Evolutionary conservation across 2,113 vertebrate genomes (phyloP), one percentile per base, ranked within the genome.

Genomic region (Daubentonia madagascariensis): DNA sequence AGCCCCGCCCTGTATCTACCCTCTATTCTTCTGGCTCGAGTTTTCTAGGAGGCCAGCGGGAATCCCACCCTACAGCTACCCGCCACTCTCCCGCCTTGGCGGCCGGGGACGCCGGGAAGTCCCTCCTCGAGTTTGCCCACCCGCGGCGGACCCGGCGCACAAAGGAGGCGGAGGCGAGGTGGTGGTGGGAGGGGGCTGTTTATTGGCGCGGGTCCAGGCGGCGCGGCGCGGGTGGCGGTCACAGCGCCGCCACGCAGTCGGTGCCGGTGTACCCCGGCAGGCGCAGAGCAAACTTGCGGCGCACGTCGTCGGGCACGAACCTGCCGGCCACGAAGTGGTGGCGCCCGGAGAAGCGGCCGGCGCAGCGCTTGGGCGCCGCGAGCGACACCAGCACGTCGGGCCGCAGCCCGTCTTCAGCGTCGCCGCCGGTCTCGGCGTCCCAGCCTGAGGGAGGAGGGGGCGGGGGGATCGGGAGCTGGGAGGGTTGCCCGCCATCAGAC

Each of bases 361-460:
- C 99, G 0, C 99, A 99, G 88, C 98, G 99, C 98, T 99, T 99
- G 65, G 99, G 99, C 0, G 99, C 99, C 0, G 98, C 99, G 57
- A 99, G 98, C 0, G 99, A 99, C 97, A 99, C 99, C 85, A 99
- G 99, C 45, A 99, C 99, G 0, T 99, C 99, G 1, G 99, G 99
- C 88, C 97, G 99, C 80, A 99, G 99, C 35, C 99, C 99, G 52
- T 98, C 98, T 0, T 99, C 99, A 0, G 73, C 6, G 3, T 98
- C 98, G 94, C 89, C 98, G 1, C 99, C 99, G 0, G 99, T 98
- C 67, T 99, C 99, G 3, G 97, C 96, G 2, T 99, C 98, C 99
- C 99, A 99, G 86, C 99, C 99, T 99, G 98, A 32, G 3, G 76
- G 1, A 28, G 81, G 68, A 50, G 67, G 76, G 86, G n/a, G 94